phyloP scores from a whole-genome alignment of 1,140 invertebrate genomes.

The Macrostomum lignano region DNA sequence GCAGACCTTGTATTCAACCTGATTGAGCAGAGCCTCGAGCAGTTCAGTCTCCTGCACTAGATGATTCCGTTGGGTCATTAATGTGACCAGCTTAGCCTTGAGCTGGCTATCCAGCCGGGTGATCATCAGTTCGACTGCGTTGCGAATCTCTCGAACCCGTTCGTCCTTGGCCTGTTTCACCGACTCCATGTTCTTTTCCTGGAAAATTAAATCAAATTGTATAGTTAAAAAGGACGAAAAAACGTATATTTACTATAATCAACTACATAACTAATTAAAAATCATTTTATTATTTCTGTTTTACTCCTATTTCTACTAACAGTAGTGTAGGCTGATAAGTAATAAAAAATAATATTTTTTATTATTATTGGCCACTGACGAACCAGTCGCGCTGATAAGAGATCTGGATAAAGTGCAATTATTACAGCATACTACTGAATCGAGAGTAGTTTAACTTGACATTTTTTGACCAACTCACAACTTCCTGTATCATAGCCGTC shows the following conservation, averaged over 20 bases:
- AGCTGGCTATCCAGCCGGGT: conserved; percentile 57
- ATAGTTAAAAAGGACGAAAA: too few species aligned
- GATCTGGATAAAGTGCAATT: background rate
- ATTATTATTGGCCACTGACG: too few species aligned
- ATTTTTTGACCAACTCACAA: conserved; percentile 33
- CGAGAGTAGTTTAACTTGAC: background rate
- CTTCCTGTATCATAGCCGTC: conserved; percentile 57
- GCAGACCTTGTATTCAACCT: conserved; percentile 49
- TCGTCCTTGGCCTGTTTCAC: conserved; percentile 66
- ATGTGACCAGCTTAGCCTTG: conserved; percentile 53
- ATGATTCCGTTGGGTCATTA: conserved; percentile 35
- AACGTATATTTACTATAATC: too few species aligned
- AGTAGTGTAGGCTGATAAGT: too few species aligned
- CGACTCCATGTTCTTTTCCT: conserved; percentile 62
- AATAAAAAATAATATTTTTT: too few species aligned
- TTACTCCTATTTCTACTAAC: too few species aligned
- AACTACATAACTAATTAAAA: too few species aligned
- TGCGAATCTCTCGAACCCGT: conserved; percentile 57
- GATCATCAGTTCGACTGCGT: conserved; percentile 72
- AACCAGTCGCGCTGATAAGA: too few species aligned
- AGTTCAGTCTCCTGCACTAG: conserved; percentile 43
- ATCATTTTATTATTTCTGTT: too few species aligned
- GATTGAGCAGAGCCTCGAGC: conserved; percentile 50
- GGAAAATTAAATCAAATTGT: too few species aligned
- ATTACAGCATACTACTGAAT: background rate